Base-by-base conservation (phyloP, 2,888 invertebrate genomes). In the Parapristionchus giblindavisi region DNA sequence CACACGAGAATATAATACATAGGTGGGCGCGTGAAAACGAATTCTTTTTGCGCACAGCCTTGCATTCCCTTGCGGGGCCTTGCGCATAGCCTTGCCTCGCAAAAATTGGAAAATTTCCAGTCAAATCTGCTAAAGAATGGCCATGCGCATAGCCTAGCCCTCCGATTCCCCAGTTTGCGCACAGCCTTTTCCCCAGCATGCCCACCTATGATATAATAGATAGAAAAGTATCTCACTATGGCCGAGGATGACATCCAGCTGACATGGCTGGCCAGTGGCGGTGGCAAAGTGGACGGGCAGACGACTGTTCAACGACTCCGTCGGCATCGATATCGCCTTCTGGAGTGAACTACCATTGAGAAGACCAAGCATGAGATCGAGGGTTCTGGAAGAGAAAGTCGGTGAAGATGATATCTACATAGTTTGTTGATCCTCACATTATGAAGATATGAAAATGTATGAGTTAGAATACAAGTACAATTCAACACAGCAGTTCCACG, bases 241-340 rank as follows among this genome's bases (percentile, higher is more conserved):
- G 4, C 38, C 40, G 4, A 40, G 71, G 5, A 71, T 56, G 4
- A 52, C 58, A 27, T 71, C 71, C 58, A 71, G 11, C 21, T 71
- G 71, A 32, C 71, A 71, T 38, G 71, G 71, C n/a, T 71, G 58
- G 1, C 71, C 71, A 29, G 71, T 71, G 34, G 51, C 29, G n/a
- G 58, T 24, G 14, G 71, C 71, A 32, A 58, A 71, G 58, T 71
- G 71, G 21, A 71, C 8, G 58, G 71, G 56, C 24, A 14, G 38
- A 1, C 71, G 29, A 24, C 21, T 3, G 1, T 29, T 17, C 54
- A 29, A 58, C 43, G 56, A 29, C 6, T 17, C n/a, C 1, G 24
- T 14, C 43, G 38, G 38, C n/a, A 43, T 38, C 17, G 56, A 40
- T 4, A 71, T 38, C 21, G 71, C 71, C 24, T 29, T 29, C 40